Evolutionary conservation across 2,113 vertebrate genomes (phyloP).

Genomic region (Pristiophorus japonicus): DNA sequence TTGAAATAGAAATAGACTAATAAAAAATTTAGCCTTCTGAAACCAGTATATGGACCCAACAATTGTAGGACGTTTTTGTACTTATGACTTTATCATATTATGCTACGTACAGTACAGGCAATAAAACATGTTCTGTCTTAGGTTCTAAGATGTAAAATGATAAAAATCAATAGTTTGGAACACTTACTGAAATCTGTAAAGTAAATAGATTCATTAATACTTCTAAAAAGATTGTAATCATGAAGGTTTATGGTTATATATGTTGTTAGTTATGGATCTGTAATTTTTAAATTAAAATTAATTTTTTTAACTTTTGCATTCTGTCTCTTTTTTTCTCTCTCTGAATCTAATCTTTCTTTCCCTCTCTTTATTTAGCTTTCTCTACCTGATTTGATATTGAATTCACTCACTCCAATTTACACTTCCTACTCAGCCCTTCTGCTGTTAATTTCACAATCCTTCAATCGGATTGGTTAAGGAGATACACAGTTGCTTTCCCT

Average conservation of each 20-base stretch:
- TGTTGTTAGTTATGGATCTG: not conserved
- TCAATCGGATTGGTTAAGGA: too few relatives aligned
- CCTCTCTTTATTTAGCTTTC: not conserved
- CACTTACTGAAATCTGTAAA: not conserved
- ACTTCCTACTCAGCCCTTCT: not conserved
- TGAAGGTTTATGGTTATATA: not conserved
- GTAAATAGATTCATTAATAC: not conserved
- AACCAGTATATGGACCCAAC: slow-evolving; percentile 5
- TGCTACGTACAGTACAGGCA: not conserved
- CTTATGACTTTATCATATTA: not conserved
- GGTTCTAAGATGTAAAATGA: not conserved
- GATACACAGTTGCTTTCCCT: too few relatives aligned
- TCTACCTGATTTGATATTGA: not conserved
- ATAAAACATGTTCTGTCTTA: not conserved
- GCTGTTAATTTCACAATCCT: too few relatives aligned
- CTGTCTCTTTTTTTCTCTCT: not conserved
- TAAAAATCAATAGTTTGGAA: slow-evolving; percentile 15
- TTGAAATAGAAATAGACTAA: slow-evolving; percentile 41
- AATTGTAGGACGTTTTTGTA: not conserved
- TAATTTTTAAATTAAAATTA: not conserved
- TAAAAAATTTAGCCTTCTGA: slow-evolving; percentile 29
- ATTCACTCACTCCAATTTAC: not conserved
- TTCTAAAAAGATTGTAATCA: not conserved
- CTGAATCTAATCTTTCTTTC: too few relatives aligned
- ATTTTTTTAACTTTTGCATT: not conserved